These are phyloP conservation scores for Archaeoteleia sp. DNA, from an alignment of 2,888 invertebrate genomes.

Conservation along the genomic window DNA sequence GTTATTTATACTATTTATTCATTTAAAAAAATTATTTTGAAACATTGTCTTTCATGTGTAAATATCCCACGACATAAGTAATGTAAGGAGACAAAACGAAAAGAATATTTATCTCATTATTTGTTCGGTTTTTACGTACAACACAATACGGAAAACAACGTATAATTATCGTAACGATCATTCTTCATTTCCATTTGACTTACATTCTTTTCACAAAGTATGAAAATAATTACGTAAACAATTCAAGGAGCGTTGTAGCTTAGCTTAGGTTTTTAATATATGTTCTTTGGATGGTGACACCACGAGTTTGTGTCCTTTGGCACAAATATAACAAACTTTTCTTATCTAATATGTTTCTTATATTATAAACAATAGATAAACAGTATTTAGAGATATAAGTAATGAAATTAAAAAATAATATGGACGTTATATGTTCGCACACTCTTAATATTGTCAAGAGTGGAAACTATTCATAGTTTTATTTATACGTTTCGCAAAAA, in stretches of 20 bases:
- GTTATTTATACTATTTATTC: no score
- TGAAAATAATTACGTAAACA: conserved; percentile 5
- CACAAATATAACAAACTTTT: conserved; percentile 44
- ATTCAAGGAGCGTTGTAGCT: neutral
- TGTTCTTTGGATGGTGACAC: conserved; percentile 46
- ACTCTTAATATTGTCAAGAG: conserved; percentile 28
- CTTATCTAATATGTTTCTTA: conserved; percentile 23
- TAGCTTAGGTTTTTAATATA: conserved; percentile 11
- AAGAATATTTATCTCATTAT: no score
- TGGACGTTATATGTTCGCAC: conserved; percentile 12
- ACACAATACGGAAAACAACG: neutral
- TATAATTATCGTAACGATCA: neutral
- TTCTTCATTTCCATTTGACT: neutral
- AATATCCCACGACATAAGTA: neutral
- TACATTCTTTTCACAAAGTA: neutral
- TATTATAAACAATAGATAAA: conserved; percentile 23
- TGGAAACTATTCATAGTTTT: conserved; percentile 14
- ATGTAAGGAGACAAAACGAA: no score
- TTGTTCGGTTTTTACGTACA: neutral
- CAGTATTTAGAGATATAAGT: conserved; percentile 18
- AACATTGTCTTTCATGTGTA: no score
- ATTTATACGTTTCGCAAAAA: conserved; percentile 3
- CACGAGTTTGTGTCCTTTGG: conserved; percentile 42
- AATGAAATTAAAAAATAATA: conserved; percentile 13
- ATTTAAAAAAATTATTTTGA: no score